Evolutionary conservation across 2,888 invertebrate species (phyloP), one percentile per base, ranked within the genome.

Genomic region (Torymus tubicola): DNA sequence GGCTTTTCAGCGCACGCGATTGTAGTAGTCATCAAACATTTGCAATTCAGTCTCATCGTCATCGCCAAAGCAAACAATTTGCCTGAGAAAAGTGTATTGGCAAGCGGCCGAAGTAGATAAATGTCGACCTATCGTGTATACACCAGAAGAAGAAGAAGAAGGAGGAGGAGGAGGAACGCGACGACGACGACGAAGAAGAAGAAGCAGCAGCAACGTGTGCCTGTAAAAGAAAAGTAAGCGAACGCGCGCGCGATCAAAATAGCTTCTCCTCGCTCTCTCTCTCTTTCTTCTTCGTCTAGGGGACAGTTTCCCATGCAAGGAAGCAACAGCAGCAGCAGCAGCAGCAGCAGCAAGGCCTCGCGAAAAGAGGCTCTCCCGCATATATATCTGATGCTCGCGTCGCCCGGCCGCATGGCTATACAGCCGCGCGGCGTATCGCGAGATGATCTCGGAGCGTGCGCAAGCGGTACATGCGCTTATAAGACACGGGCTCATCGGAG

Each of bases 241-340:
- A 31, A n/a, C n/a, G n/a, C n/a, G 31, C 31, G 31, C 31, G 31
- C 31, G 31, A 3, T 31, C 31, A 31, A 8, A 31, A 31, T 31
- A 31, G 31, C 31, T 31, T 4, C 4, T 31, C 4, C 31, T 31
- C 31, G n/a, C n/a, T 31, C 31, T 31, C 31, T 2, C 31, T 31
- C 31, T 31, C 31, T 31, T 8, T 31, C 31, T 31, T 8, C 31
- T 31, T 53, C 21, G 58, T 24, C 53, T 11, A 42, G 69, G 71
- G 71, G 80, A 80, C 80, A 80, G 67, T 67, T 80, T 80, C 80
- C 80, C 80, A 80, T 74, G 79, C 64, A 74, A 21, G 57, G 3
- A 53, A 57, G 31, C 50, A 55, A n/a, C n/a, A n/a, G n/a, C n/a
- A n/a, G n/a, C n/a, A n/a, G 16, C 64, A 57, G 16, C 31, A 31